Percentiles rank a stretch among this genome's conserved stretches.
phyloP scores from a whole-genome alignment of 2,888 invertebrate genomes.

The Ochropleura plecta region DNA sequence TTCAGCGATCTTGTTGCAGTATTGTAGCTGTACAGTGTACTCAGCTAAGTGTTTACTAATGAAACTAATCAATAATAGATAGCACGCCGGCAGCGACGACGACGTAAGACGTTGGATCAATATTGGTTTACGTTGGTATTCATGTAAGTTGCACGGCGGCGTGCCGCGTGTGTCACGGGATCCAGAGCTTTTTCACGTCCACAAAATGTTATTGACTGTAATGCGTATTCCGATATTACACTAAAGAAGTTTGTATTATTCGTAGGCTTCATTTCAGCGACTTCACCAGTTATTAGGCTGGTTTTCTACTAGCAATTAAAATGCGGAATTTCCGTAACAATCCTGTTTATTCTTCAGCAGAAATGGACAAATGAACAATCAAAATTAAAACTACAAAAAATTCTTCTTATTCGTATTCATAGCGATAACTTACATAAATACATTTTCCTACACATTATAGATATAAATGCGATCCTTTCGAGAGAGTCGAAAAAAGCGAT shows the following conservation, averaged over 20 bases:
- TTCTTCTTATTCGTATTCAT: conserved; percentile 9
- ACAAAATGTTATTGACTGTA: conserved; percentile 4
- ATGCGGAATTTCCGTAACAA: background rate
- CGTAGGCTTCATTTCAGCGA: background rate
- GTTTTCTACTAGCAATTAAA: background rate
- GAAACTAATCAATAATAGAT: conserved; percentile 65
- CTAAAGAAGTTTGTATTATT: background rate
- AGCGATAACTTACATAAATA: conserved; percentile 33
- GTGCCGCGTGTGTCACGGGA: conserved; percentile 30
- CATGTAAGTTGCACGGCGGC: conserved; percentile 48
- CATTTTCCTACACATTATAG: conserved; percentile 11
- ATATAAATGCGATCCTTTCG: conserved; percentile 11
- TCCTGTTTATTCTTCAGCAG: background rate
- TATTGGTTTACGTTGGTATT: conserved; percentile 68
- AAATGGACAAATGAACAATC: background rate
- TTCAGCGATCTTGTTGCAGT: conserved; percentile 12
- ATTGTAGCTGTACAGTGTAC: conserved; percentile 22
- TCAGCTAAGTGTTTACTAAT: conserved; percentile 51
- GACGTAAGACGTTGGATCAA: conserved; percentile 77
- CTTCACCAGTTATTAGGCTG: background rate
- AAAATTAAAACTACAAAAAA: conserved; percentile 5
- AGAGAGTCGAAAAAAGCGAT: conserved; percentile 12
- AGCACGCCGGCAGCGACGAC: conserved; percentile 47
- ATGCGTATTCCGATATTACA: background rate
- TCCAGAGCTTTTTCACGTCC: conserved; percentile 27